Evolutionary conservation across 2,113 vertebrate genomes (phyloP), one percentile per base, ranked within the genome.

Genomic region (Phylloscopus whistleri): DNA sequence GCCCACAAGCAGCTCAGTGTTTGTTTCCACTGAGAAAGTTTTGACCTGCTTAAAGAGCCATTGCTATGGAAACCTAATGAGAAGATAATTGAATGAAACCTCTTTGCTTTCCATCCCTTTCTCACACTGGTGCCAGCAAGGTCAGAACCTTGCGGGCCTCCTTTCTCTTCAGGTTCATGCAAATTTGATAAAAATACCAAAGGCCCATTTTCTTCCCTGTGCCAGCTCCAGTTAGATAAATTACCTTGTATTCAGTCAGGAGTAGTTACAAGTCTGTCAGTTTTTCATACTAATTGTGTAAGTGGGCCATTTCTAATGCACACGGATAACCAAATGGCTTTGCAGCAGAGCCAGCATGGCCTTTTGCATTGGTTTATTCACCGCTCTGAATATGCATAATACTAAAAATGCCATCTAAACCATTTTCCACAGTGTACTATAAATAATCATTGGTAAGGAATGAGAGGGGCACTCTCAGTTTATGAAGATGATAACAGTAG

Each of bases 11-110:
- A 90, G 76, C 58, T 92, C 48, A 31, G 90, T 97, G 96, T 98
- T 96, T 97, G 96, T 96, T 92, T 96, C 97, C 95, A 97, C 97
- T 96, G 98, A 98, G 98, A 98, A 98, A 98, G 97, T 98, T 98
- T 97, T 97, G 96, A 98, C 97, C 98, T 84, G 94, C 95, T 98
- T 97, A 98, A 97, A 94, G 98, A 96, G 93, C 97, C 68, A 92
- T 98, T 97, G 63, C 98, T 97, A 99, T 99, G 98, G 98, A 97
- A 98, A 99, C 98, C 64, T 97, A 98, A 98, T 98, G 97, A 98
- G 98, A 98, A 98, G 98, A 98, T 98, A 98, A 98, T 98, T 98
- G 98, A 99, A 98, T 98, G 97, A 98, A 97, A 97, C 68, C 85
- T 97, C 98, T 98, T 97, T 97, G 91, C 93, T 84, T 97, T 95